These are phyloP conservation scores for Fragum fragum DNA, from an alignment of 2,888 invertebrate species.

Conservation along the genomic window DNA sequence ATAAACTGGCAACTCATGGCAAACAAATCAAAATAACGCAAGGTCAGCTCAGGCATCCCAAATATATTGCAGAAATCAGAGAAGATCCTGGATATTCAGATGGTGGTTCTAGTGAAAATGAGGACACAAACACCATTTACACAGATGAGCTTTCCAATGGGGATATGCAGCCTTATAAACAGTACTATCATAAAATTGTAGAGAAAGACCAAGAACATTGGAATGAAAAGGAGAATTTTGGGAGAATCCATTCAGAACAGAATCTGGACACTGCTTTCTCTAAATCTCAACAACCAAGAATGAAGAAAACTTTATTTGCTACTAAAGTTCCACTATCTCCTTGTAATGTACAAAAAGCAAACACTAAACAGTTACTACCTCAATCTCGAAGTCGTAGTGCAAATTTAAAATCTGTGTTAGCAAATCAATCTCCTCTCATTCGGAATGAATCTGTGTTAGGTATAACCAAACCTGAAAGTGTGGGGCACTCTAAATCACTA, in stretches of 20 bases:
- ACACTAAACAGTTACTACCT: not conserved
- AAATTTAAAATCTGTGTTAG: not conserved
- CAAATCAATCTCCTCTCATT: not conserved
- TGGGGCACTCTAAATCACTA: not conserved
- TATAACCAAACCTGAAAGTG: not conserved
- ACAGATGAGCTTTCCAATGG: not conserved
- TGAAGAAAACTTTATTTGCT: conserved; percentile 27
- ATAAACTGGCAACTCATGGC: conserved; percentile 9
- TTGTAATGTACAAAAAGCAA: not conserved
- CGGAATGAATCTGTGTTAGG: not conserved
- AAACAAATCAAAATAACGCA: conserved; percentile 9
- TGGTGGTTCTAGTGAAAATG: not conserved
- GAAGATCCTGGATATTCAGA: not conserved
- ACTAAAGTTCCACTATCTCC: not conserved
- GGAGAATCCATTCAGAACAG: not conserved
- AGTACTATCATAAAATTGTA: conserved; percentile 8
- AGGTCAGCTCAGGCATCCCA: not conserved
- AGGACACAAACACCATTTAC: not conserved
- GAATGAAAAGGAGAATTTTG: conserved; percentile 12
- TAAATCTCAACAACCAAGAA: not conserved
- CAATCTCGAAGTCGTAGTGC: not conserved
- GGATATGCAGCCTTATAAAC: conserved; percentile 13
- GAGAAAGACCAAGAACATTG: not conserved
- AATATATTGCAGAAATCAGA: not conserved
- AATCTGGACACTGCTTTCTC: not conserved